These are phyloP conservation scores for Pseudotriccus pelzelni DNA, from an alignment of 2,797 vertebrate genomes.

Conservation along the genomic window DNA sequence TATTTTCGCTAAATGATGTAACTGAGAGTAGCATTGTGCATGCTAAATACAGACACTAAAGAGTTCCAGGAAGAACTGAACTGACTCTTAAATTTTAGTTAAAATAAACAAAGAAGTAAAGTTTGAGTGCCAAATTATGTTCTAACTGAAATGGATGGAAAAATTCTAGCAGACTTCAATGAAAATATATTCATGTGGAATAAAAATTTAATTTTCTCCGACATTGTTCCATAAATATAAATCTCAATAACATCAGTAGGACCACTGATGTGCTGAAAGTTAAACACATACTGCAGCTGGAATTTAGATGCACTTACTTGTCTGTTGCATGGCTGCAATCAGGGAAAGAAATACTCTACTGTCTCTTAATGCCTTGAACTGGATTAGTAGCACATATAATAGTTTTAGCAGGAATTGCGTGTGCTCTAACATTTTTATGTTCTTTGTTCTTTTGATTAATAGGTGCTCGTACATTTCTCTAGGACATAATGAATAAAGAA, in stretches of 20 bases:
- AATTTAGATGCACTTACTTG: neutral
- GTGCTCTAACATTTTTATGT: neutral
- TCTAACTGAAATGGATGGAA: neutral
- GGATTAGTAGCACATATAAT: neutral
- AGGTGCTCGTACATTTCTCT: neutral
- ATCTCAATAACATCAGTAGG: neutral
- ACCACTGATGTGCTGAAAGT: neutral
- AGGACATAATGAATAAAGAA: neutral
- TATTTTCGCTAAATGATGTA: conserved; percentile 26
- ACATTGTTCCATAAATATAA: neutral
- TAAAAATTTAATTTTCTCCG: neutral
- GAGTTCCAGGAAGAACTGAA: neutral
- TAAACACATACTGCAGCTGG: neutral
- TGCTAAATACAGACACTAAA: neutral
- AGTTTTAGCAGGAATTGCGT: neutral
- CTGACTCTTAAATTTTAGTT: neutral
- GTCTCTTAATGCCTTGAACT: neutral
- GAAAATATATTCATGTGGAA: neutral
- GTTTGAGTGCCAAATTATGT: neutral
- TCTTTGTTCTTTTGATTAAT: neutral
- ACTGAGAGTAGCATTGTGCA: neutral
- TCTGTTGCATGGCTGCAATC: neutral
- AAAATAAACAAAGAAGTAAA: neutral
- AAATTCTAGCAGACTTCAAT: neutral
- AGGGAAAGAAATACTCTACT: neutral